Percentiles rank a stretch among this genome's conserved stretches.
Evolutionary conservation across 2,797 vertebrate species (phyloP).

Genomic region (Thalassophryne amazonica): DNA sequence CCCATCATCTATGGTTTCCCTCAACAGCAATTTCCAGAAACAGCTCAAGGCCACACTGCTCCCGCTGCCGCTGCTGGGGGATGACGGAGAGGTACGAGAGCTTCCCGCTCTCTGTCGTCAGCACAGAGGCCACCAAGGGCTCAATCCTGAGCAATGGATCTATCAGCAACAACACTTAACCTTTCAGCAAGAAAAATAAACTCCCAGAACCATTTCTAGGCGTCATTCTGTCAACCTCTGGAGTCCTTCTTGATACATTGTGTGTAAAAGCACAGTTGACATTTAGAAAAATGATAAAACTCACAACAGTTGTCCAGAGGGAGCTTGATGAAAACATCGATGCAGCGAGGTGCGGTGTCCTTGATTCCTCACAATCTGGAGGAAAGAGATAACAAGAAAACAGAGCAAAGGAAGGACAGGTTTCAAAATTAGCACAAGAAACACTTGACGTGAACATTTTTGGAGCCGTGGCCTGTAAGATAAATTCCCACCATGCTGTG

Average conservation of each 20-base stretch:
- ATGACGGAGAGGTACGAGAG: constrained; percentile 78
- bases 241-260: constrained; percentile 27
- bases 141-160: constrained; percentile 80
- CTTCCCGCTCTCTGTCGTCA: constrained; percentile 84
- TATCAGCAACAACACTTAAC: constrained; percentile 61
- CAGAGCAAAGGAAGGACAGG: constrained; percentile 49
- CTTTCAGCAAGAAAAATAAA: constrained; percentile 17
- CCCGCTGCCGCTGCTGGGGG: constrained; percentile 79
- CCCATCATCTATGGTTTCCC: constrained; percentile 87
- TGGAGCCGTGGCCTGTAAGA: constrained; percentile 8
- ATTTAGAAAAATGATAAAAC: constrained; percentile 37
- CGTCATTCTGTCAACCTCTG: constrained; percentile 23
- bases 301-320: constrained; percentile 22
- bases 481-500: neutral
- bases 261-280: constrained; percentile 23
- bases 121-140: constrained; percentile 84
- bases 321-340: constrained; percentile 15
- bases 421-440: constrained; percentile 12
- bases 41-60: constrained; percentile 79
- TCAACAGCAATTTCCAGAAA: constrained; percentile 87
- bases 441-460: constrained; percentile 35
- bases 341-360: constrained; percentile 11
- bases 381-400: constrained; percentile 46
- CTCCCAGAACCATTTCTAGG: neutral
- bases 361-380: constrained; percentile 27